These are phyloP conservation scores for Catocala nupta DNA, from an alignment of 2,888 invertebrate species.

Conservation along the genomic window DNA sequence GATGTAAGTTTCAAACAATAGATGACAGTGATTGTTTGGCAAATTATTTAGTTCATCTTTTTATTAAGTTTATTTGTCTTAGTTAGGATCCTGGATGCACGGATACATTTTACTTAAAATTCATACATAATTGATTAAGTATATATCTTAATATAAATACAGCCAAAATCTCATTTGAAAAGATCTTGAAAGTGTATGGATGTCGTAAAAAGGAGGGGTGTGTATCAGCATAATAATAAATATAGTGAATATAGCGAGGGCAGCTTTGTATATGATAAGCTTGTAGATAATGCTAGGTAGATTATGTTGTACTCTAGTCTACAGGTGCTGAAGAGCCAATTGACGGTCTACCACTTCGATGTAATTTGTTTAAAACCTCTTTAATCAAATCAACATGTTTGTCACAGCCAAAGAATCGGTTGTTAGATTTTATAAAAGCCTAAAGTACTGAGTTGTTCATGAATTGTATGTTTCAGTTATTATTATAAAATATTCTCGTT, in stretches of 20 bases:
- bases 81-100: too few relatives aligned
- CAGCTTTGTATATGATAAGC: conserved; percentile 73
- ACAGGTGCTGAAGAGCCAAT: conserved; percentile 74
- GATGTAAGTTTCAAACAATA: background rate
- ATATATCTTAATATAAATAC: conserved; percentile 7
- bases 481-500: conserved; percentile 33
- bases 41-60: too few relatives aligned
- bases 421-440: conserved; percentile 55
- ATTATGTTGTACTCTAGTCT: conserved; percentile 78
- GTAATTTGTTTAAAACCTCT: conserved; percentile 30
- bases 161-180: conserved; percentile 15
- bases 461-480: conserved; percentile 46
- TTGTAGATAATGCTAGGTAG: conserved; percentile 76
- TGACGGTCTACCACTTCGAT: conserved; percentile 58
- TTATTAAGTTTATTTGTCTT: background rate
- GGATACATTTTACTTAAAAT: too few relatives aligned
- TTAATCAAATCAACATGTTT: conserved; percentile 37
- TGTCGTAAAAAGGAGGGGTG: conserved; percentile 35
- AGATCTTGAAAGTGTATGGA: conserved; percentile 21
- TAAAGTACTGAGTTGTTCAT: conserved; percentile 48
- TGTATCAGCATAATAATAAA: conserved; percentile 41
- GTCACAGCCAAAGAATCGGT: conserved; percentile 68
- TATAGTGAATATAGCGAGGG: conserved; percentile 55
- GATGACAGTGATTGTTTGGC: background rate
- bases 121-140: background rate